These are phyloP conservation scores for Hafferia zeledoni DNA, from an alignment of 2,797 vertebrate species.

Conservation along the genomic window DNA sequence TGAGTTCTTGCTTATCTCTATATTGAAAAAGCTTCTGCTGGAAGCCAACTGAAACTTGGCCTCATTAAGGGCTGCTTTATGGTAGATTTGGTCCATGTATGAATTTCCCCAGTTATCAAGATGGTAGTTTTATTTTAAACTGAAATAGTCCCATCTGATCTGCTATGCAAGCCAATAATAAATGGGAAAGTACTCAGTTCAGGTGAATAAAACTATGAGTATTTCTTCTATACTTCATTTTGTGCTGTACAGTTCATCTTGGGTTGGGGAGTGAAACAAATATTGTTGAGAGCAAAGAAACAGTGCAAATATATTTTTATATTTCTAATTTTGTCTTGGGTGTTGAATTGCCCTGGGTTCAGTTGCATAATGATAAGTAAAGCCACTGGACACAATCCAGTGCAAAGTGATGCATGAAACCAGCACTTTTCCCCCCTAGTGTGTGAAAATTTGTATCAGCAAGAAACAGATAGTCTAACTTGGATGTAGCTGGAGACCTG, in stretches of 20 bases:
- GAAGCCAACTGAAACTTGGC: background rate
- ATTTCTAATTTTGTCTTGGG: slow-evolving; percentile 67
- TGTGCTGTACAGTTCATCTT: background rate
- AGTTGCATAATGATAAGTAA: slow-evolving; percentile 64
- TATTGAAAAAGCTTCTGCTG: background rate
- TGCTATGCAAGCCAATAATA: background rate
- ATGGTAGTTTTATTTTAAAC: background rate
- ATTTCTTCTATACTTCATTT: background rate
- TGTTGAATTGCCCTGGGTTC: slow-evolving; percentile 54
- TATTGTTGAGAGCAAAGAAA: slow-evolving; percentile 57
- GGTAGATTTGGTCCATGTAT: background rate
- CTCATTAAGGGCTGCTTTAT: background rate
- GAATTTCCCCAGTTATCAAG: background rate
- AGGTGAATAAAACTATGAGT: background rate
- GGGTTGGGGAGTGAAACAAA: slow-evolving; percentile 16
- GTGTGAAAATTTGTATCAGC: slow-evolving; percentile 66
- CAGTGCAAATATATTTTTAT: slow-evolving; percentile 32
- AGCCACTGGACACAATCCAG: slow-evolving; percentile 62
- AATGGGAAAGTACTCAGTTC: background rate
- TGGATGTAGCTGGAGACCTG: slow-evolving; percentile 25
- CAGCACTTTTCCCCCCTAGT: slow-evolving; percentile 28
- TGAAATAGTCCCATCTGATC: background rate
- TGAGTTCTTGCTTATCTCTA: background rate
- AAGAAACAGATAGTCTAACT: slow-evolving; percentile 57
- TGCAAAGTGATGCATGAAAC: slow-evolving; percentile 58